Evolutionary conservation across 2,797 vertebrate species (phyloP).

Genomic region (Myotis vivesi): DNA sequence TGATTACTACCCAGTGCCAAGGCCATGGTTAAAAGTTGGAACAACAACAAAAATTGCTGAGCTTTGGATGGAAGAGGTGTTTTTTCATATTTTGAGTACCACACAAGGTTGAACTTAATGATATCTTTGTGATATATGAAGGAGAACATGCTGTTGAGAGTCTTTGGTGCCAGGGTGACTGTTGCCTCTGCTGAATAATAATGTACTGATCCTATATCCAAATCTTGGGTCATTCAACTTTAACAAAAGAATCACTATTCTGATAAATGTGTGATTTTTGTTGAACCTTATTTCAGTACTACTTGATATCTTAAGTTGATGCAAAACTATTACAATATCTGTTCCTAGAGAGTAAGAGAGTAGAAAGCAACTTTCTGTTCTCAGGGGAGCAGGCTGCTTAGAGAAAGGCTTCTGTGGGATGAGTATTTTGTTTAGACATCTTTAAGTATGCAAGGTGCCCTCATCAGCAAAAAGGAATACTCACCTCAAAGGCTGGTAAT

Average conservation of each 20-base stretch:
- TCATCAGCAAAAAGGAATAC: not conserved
- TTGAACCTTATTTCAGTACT: not conserved
- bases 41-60: not conserved
- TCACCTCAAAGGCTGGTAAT: not conserved
- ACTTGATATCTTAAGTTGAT: not conserved
- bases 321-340: not conserved
- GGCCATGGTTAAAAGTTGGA: not conserved
- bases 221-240: not conserved
- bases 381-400: not conserved
- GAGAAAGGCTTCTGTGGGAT: not conserved
- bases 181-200: not conserved
- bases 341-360: not conserved
- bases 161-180: not conserved
- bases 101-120: not conserved
- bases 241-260: not conserved
- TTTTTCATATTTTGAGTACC: not conserved
- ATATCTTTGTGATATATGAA: not conserved
- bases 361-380: not conserved
- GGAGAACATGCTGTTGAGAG: not conserved
- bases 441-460: not conserved
- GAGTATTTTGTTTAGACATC: not conserved
- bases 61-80: not conserved
- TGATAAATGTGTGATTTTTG: not conserved
- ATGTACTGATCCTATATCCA: not conserved
- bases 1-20: not conserved